A percentile compares a stretch with the other conserved stretches of the same genome.
Evolutionary conservation across 37 sponge, comb jelly and placozoan genomes (phyloP).

Genomic region (Ianthella basta): DNA sequence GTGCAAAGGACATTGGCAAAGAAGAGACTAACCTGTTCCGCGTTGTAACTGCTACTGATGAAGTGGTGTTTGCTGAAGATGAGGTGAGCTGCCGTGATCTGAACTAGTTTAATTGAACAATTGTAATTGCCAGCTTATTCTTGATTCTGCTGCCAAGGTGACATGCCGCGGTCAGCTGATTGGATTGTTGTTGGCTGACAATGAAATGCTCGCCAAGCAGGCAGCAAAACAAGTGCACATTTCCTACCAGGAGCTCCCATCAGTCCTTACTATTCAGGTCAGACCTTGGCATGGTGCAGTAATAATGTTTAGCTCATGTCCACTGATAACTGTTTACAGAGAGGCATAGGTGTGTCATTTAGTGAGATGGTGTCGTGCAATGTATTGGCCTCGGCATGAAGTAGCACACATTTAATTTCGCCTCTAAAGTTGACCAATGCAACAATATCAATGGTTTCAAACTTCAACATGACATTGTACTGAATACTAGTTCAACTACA

Average conservation of each 20-base stretch:
- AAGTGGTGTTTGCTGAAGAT: slow-evolving; percentile 74
- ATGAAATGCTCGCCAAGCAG: slow-evolving; percentile 60
- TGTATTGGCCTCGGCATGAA: too few relatives aligned
- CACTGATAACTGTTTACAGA: too few relatives aligned
- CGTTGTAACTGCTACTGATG: slow-evolving; percentile 31
- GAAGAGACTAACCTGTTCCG: slow-evolving; percentile 33
- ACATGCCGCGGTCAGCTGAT: slow-evolving; percentile 81
- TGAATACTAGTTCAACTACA: too few relatives aligned
- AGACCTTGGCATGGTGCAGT: too few relatives aligned
- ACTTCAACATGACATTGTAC: too few relatives aligned
- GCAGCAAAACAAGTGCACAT: slow-evolving; percentile 73
- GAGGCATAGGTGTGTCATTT: too few relatives aligned
- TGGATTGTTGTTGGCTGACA: slow-evolving; percentile 73
- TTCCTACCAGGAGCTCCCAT: slow-evolving; percentile 65
- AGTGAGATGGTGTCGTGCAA: too few relatives aligned
- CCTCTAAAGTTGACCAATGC: too few relatives aligned
- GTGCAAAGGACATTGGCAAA: slow-evolving; percentile 63
- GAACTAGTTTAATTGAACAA: not conserved
- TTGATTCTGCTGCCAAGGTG: too few relatives aligned
- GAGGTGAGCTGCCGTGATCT: slow-evolving; percentile 4
- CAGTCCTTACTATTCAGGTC: slow-evolving; percentile 85
- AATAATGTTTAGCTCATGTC: too few relatives aligned
- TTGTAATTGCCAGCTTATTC: not conserved
- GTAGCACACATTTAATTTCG: too few relatives aligned
- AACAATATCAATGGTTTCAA: too few relatives aligned